A percentile compares a stretch with the other conserved stretches of the same genome.
Evolutionary conservation across 2,113 vertebrate species (phyloP).

Genomic region (Bubo blakistoni): DNA sequence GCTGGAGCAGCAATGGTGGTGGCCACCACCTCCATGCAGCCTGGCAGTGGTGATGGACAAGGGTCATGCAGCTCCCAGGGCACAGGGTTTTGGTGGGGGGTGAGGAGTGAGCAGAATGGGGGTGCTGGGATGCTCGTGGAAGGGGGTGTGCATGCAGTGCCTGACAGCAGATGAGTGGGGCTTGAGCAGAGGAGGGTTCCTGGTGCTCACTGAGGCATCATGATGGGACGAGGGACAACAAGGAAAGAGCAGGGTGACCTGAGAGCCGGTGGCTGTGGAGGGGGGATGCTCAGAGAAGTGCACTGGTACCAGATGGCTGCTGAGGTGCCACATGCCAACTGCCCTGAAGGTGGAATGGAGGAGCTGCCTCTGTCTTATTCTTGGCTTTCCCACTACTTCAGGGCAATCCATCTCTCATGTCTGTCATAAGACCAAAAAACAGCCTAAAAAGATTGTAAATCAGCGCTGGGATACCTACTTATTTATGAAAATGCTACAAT

Average conservation of each 20-base stretch:
- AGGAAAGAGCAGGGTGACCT: not conserved
- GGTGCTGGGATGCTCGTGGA: rapidly evolving
- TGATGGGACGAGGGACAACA: not conserved
- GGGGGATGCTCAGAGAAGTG: not conserved
- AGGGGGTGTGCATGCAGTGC: rapidly evolving
- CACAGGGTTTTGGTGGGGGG: not conserved
- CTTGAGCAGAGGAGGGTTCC: not conserved
- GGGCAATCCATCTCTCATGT: rapidly evolving
- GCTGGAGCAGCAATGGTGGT: not conserved
- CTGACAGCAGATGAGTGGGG: not conserved
- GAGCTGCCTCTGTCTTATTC: not conserved
- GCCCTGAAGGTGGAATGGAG: not conserved
- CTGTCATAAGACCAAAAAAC: not conserved
- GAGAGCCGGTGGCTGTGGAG: rapidly evolving
- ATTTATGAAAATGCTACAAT: not conserved
- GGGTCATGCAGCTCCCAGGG: not conserved
- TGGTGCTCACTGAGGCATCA: rapidly evolving
- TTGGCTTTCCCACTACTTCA: rapidly evolving
- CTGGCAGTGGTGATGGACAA: not conserved
- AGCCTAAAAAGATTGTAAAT: not conserved
- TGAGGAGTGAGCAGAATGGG: not conserved
- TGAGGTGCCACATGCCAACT: not conserved
- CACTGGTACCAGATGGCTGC: rapidly evolving
- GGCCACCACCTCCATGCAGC: rapidly evolving
- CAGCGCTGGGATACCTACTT: not conserved